Base-by-base conservation (phyloP, 2,888 invertebrate species). In the Sinotaia quadrata region DNA sequence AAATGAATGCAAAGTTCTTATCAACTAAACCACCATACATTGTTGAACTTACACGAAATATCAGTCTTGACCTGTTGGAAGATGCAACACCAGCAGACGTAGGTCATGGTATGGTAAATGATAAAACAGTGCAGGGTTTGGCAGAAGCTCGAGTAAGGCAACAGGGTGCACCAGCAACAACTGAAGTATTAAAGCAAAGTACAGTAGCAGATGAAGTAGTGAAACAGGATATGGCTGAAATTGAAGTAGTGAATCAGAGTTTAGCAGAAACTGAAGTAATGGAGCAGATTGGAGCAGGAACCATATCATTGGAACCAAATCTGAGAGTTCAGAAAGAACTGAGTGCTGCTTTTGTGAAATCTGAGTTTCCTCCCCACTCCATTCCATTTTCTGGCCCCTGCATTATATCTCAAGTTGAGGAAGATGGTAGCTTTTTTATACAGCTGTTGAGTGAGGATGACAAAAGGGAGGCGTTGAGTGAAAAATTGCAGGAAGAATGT, bases 341-440 rank as follows among this genome's bases (percentile, higher is more conserved):
- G n/a, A n/a, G n/a, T n/a, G n/a, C n/a, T n/a, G n/a, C n/a, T n/a
- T n/a, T n/a, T n/a, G n/a, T n/a, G 18, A n/a, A 18, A 12, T 29
- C 18, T 2, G 34, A 49, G n/a, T 72, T 67, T 51, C 69, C 65
- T n/a, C n/a, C 61, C 7, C 77, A 73, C 56, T 56, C 24, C 21
- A 63, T 62, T 31, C 59, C 68, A 51, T 74, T 68, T 7, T 21
- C 61, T 10, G 74, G 52, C 8, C 47, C 71, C 4, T 75, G 76
- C 29, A 76, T 74, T 56, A 62, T 80, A 4, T 74, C 78, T 8
- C 78, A 78, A 56, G 74, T 82, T 2, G 74, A 79, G 12, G 59
- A 67, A 4, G 69, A 75, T 56, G 79, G 77, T 27, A 67, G 69
- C 41, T 72, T 85, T 36, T 84, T 77, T 65, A 44, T 81, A 15